A percentile compares a stretch with the other conserved stretches of the same genome.
Evolutionary conservation across 64 coral and sea anemone genomes (phyloP).

Genomic region (Stylophora pistillata): DNA sequence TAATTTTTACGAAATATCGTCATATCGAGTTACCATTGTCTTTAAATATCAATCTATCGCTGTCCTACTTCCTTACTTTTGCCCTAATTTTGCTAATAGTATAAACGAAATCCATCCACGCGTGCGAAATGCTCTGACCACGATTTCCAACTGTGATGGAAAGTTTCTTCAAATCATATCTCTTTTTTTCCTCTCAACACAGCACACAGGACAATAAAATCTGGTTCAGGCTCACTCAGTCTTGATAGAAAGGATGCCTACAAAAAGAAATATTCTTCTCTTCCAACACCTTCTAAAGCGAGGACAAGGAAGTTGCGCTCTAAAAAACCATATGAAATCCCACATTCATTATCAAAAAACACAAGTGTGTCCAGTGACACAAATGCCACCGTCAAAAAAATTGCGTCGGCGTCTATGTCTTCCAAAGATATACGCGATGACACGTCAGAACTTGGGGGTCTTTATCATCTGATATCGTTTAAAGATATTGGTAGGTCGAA

Average conservation of each 20-base stretch:
- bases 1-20: too few species aligned
- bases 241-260: background rate
- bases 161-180: background rate
- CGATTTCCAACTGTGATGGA: background rate
- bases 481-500: background rate
- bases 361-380: background rate
- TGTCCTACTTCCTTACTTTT: too few species aligned
- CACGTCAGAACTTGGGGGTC: conserved; percentile 15
- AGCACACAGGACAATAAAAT: background rate
- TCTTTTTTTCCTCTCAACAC: background rate
- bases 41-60: too few species aligned
- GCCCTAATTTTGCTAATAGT: too few species aligned
- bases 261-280: background rate
- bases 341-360: background rate
- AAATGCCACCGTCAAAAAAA: background rate
- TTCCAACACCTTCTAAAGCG: background rate
- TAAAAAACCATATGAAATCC: background rate
- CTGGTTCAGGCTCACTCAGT: background rate
- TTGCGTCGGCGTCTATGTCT: background rate
- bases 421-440: background rate
- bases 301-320: background rate
- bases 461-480: conserved; percentile 19
- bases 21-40: too few species aligned
- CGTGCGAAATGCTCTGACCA: background rate
- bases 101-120: too few species aligned